Conservation (phyloP, 2,797 vertebrate genomes). For the Enteromius afrohamiltoni region DNA sequence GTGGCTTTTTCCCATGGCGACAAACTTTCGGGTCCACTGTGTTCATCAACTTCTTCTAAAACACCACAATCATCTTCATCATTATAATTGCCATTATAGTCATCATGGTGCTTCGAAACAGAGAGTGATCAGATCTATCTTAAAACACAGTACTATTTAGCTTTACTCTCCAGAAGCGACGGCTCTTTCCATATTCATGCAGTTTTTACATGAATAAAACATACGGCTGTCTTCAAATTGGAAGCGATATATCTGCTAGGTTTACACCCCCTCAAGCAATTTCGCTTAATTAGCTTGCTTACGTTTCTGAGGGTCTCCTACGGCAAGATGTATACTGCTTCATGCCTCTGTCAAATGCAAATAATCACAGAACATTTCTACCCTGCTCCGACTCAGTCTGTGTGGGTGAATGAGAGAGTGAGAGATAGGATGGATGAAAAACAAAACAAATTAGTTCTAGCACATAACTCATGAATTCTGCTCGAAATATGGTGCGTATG, state of each 20-base stretch:
- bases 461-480: constrained; percentile 38
- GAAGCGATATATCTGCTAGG: constrained; percentile 69
- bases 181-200: constrained; percentile 49
- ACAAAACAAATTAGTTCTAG: constrained; percentile 49
- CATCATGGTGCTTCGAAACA: constrained; percentile 11
- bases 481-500: constrained; percentile 3
- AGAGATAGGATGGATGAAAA: constrained; percentile 21
- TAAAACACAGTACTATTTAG: constrained; percentile 7
- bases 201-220: constrained; percentile 72
- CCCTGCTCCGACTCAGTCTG: constrained; percentile 56
- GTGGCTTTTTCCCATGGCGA: not conserved
- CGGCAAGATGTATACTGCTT: constrained; percentile 71
- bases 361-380: constrained; percentile 74
- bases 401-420: constrained; percentile 64
- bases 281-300: constrained; percentile 75
- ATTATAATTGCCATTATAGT: constrained; percentile 18
- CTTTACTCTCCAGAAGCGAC: constrained; percentile 63
- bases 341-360: constrained; percentile 73
- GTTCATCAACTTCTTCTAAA: constrained; percentile 13
- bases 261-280: constrained; percentile 72
- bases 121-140: constrained; percentile 25
- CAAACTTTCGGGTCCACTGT: constrained; percentile 6
- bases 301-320: constrained; percentile 68
- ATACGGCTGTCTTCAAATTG: constrained; percentile 63
- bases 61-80: constrained; percentile 28